A percentile compares a stretch with the other conserved stretches of the same genome.
Conservation (phyloP, 2,888 invertebrate genomes). For the Ectemnius cavifrons region DNA sequence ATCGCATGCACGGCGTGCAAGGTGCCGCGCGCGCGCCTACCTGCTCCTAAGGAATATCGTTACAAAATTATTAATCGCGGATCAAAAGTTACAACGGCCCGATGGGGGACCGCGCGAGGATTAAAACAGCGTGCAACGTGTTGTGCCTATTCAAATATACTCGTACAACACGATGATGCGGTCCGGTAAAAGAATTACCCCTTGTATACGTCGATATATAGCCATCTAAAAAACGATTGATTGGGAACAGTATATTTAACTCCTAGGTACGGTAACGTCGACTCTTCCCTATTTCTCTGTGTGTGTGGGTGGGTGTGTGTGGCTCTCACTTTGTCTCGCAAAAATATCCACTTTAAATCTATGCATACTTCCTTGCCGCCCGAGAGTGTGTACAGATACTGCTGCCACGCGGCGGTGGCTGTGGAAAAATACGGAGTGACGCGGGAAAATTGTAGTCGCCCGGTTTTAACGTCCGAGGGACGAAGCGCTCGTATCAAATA, state of each 20-base stretch:
- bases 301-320: slow-evolving; percentile 2
- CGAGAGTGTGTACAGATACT: background rate
- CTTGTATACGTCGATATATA: slow-evolving; percentile 43
- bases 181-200: slow-evolving; percentile 45
- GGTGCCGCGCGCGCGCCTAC: slow-evolving; percentile 29
- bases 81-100: slow-evolving; percentile 32
- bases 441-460: slow-evolving; percentile 4
- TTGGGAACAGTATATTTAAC: slow-evolving; percentile 32
- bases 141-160: slow-evolving; percentile 29
- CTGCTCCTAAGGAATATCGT: slow-evolving; percentile 36
- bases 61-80: slow-evolving; percentile 55
- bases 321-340: slow-evolving; percentile 36
- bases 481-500: slow-evolving; percentile 10
- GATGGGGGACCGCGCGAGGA: slow-evolving; percentile 21
- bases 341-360: slow-evolving; percentile 59
- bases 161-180: slow-evolving; percentile 38
- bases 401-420: background rate
- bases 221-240: slow-evolving; percentile 54
- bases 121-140: slow-evolving; percentile 49
- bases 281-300: slow-evolving; percentile 2
- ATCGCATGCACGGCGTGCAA: slow-evolving; percentile 19
- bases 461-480: slow-evolving; percentile 5
- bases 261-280: slow-evolving; percentile 42
- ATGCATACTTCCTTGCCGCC: slow-evolving; percentile 22
- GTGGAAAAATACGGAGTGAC: slow-evolving; percentile 16